Base-by-base conservation (phyloP, 1,140 invertebrate species). In the Neodiprion lecontei region DNA sequence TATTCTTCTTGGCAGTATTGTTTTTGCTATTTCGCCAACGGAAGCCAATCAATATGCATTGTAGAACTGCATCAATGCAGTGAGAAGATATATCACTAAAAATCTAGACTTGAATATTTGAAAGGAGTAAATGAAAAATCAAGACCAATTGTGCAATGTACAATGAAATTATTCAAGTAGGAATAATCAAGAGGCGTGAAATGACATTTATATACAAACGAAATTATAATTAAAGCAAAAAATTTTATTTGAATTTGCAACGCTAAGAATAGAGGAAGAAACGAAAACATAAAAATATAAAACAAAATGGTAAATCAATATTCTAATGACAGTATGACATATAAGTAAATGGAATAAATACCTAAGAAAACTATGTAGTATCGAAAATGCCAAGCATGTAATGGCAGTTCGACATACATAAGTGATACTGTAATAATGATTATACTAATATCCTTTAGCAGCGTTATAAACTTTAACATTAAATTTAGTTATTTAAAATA, bases 261-360 rank as follows among this genome's bases (percentile, higher is more conserved):
- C 9, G 11, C 11, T 61, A 61, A 9, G 5, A 61, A 61, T 61
- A 61, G 9, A 9, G 53, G n/a, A 9, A 61, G 11, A 17, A 61
- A 61, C 53, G 9, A 61, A 5, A 40, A 40, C 1, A 40, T 40
- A 40, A 40, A 40, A 40, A 40, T 40, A 40, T 40, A 3, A 40
- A 40, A 40, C 1, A 40, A 40, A 40, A 1, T 40, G 28, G 28
- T 40, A 40, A 40, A 40, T 2, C 28, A 40, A 40, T 40, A 40
- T 40, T 40, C 2, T 40, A 40, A 40, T 40, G 28, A 40, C 28
- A 40, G 28, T 40, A 40, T 40, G 28, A 40, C 5, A 40, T 14
- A 61, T 61, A 61, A 61, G 53, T 61, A 61, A 61, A 61, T 61
- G 53, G 53, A 61, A 61, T 61, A 61, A 61, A 61, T 61, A 61